Base-by-base conservation (phyloP, 1,140 invertebrate species). In the Drosophila malerkotliana region DNA sequence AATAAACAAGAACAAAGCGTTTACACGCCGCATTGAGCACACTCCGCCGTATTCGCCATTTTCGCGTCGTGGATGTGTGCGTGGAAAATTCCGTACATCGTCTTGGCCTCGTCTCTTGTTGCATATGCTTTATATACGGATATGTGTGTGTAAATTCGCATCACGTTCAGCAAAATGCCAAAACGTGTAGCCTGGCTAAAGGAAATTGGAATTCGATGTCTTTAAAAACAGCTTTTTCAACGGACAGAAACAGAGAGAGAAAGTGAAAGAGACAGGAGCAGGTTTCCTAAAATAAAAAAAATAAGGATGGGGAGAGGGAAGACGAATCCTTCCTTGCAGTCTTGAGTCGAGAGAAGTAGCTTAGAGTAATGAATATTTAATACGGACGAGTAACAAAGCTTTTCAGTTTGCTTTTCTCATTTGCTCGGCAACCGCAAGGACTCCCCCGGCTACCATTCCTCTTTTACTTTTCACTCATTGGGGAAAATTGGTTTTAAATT, bases 351-450 rank as follows among this genome's bases (percentile, higher is more conserved):
- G 26, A 66, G 77, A 75, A 78, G 82, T 82, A 69, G 74, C 83
- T 85, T 77, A 82, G 75, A 82, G 82, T 85, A 85, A 85, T 85
- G 82, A 85, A 85, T 85, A 87, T 85, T 87, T 85, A 85, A 85
- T 85, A 82, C 61, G 78, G 60, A 67, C 45, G 60, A 68, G 59
- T 58, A 59, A 51, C 55, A 62, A 49, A 78, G 71, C 67, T 68
- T 64, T 56, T 48, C 30, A 49, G 56, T 37, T 68, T 76, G 32
- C 68, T 21, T 53, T 66, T 59, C 76, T 84, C 78, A 88, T 88
- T 87, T 87, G 74, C 74, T 67, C 28, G 30, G 52, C 52, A 78
- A 57, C 78, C 78, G 49, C 82, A 81, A 68, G 60, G 57, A 69
- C 53, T 66, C 14, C 41, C 41, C 41, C 14, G 28, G 21, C 51